Evolutionary conservation across 1,140 invertebrate genomes (phyloP).

Genomic region (Calephelis virginiensis): DNA sequence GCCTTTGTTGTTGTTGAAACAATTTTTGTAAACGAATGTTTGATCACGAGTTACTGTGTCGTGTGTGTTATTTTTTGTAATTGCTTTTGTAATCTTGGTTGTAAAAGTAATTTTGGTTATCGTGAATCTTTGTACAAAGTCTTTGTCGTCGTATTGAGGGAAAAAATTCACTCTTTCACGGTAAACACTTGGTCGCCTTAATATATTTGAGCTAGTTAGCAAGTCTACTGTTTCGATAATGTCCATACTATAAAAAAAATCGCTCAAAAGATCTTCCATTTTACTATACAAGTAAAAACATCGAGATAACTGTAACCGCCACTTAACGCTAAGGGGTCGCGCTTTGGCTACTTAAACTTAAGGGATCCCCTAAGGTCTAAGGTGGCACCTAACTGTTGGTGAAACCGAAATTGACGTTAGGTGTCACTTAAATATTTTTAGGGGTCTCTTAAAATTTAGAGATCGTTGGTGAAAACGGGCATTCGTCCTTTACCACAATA

Average conservation of each 20-base stretch:
- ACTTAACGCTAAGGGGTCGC: not conserved
- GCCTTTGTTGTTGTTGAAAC: not conserved
- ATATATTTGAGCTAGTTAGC: not conserved
- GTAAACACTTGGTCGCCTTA: not conserved
- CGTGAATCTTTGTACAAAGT: not conserved
- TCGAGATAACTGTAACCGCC: not conserved
- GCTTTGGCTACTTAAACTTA: not conserved
- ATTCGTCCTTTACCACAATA: no score
- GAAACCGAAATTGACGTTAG: no score
- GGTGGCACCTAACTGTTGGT: no score
- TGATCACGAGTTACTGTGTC: not conserved
- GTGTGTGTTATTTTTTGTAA: not conserved
- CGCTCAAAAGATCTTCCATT: not conserved
- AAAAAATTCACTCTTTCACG: not conserved
- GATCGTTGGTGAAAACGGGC: no score
- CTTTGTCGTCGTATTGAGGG: not conserved
- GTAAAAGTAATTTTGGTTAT: no score
- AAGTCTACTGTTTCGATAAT: not conserved
- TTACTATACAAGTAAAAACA: not conserved
- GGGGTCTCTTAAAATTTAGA: no score
- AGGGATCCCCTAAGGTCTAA: not conserved
- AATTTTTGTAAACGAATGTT: not conserved
- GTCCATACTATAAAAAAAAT: slow-evolving; percentile 6
- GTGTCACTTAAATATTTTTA: no score
- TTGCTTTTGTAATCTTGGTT: no score